Evolutionary conservation across 2,797 vertebrate species (phyloP).

Genomic region (Karalla daura): DNA sequence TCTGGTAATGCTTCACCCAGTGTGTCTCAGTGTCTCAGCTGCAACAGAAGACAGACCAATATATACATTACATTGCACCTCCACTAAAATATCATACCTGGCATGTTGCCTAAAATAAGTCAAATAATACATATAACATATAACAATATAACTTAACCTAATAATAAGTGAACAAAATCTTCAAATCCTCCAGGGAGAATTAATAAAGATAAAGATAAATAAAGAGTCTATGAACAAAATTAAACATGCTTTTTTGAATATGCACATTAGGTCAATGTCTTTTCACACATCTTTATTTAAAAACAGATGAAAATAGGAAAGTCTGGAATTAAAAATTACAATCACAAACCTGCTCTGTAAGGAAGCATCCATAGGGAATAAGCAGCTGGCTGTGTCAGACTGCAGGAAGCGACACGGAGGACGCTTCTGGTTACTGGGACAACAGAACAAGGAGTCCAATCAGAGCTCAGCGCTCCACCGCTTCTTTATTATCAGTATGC

Average conservation of each 20-base stretch:
- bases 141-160: too few species aligned
- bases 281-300: too few species aligned
- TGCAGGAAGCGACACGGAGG: background rate
- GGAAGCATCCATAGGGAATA: background rate
- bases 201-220: too few species aligned
- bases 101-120: background rate
- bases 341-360: background rate
- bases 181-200: too few species aligned
- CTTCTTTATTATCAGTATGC: accelerated
- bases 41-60: background rate
- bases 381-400: background rate
- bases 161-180: too few species aligned
- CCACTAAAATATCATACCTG: too few species aligned
- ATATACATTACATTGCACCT: too few species aligned
- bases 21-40: conserved; percentile 5
- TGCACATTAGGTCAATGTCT: too few species aligned
- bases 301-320: background rate
- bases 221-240: too few species aligned
- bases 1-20: background rate
- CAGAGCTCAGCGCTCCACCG: conserved; percentile 8
- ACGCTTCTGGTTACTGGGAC: conserved; percentile 46
- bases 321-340: background rate
- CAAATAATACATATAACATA: too few species aligned
- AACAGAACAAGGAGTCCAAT: conserved; percentile 3
- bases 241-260: too few species aligned